Percentiles rank a stretch among this genome's conserved stretches.
Conservation (phyloP, 2,888 invertebrate species). For the Drosophila sordidula region DNA sequence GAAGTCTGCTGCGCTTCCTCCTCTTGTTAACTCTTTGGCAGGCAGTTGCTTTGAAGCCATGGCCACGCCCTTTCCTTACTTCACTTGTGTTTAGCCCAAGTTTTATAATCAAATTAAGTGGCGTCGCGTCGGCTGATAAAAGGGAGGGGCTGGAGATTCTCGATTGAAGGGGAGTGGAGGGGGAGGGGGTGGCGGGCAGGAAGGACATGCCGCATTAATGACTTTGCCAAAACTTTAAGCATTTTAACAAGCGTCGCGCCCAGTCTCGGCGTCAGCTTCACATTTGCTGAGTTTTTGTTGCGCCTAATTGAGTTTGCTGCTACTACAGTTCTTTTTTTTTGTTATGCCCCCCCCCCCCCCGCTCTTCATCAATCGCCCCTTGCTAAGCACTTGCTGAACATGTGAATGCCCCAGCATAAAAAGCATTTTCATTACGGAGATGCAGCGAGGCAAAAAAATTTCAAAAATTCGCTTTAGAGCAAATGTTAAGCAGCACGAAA, state of each 20-base stretch:
- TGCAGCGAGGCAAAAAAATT: slow-evolving; percentile 54
- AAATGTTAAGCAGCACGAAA: slow-evolving; percentile 34
- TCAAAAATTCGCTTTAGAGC: slow-evolving; percentile 49
- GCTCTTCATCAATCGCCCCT: slow-evolving; percentile 1
- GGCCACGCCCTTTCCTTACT: slow-evolving; percentile 21
- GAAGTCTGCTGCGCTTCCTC: slow-evolving; percentile 2
- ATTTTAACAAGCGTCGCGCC: slow-evolving; percentile 45
- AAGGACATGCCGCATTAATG: slow-evolving; percentile 42
- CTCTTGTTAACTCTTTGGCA: slow-evolving; percentile 39
- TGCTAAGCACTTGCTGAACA: slow-evolving; percentile 29
- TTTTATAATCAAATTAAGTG: slow-evolving; percentile 46
- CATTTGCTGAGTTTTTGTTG: slow-evolving; percentile 16
- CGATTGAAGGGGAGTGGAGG: no score
- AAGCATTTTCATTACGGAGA: slow-evolving; percentile 70
- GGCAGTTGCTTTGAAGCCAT: slow-evolving; percentile 27
- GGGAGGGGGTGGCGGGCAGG: not conserved
- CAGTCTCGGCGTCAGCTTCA: not conserved
- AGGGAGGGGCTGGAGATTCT: not conserved
- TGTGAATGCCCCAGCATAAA: slow-evolving; percentile 56
- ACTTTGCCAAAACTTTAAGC: slow-evolving; percentile 47
- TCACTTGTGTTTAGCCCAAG: slow-evolving; percentile 22
- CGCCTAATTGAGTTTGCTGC: slow-evolving; percentile 73
- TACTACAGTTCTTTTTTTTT: slow-evolving; percentile 16
- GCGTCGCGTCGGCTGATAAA: slow-evolving; percentile 8
- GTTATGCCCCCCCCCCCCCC: not conserved